phyloP scores from a whole-genome alignment of 2,888 invertebrate species.

The Desoria tigrina region DNA sequence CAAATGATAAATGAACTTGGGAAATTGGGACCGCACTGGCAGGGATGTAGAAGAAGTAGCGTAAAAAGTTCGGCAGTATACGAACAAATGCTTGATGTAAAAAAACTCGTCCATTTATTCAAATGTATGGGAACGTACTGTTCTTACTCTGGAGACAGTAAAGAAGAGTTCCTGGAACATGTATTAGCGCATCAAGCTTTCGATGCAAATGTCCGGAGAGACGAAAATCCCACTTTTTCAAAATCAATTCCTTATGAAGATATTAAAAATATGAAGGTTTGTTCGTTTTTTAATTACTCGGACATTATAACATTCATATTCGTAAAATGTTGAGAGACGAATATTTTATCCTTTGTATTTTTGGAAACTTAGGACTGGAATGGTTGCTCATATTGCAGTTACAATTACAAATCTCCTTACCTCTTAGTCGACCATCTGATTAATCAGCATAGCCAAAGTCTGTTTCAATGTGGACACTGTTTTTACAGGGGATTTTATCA shows the following conservation, averaged over 20 bases:
- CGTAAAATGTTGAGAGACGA: too few species aligned
- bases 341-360: neutral
- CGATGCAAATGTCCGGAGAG: neutral
- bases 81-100: constrained; percentile 19
- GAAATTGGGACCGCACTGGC: too few species aligned
- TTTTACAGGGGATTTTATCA: constrained; percentile 67
- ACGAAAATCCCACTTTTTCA: constrained; percentile 42
- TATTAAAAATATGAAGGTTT: constrained; percentile 21
- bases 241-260: constrained; percentile 11
- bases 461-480: constrained; percentile 67
- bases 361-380: constrained; percentile 57
- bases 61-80: constrained; percentile 8
- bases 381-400: constrained; percentile 65
- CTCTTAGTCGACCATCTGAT: constrained; percentile 65
- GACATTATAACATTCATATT: neutral
- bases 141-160: constrained; percentile 58
- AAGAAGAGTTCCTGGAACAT: constrained; percentile 58
- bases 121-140: constrained; percentile 64
- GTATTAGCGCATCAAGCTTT: constrained; percentile 52
- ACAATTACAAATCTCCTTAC: constrained; percentile 58
- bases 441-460: constrained; percentile 65
- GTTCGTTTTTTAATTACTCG: neutral
- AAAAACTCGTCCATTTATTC: constrained; percentile 57
- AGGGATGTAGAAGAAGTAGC: neutral
- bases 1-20: too few species aligned